These are phyloP conservation scores for Euleptes europaea DNA, from an alignment of 2,113 vertebrate genomes.

Conservation along the genomic window DNA sequence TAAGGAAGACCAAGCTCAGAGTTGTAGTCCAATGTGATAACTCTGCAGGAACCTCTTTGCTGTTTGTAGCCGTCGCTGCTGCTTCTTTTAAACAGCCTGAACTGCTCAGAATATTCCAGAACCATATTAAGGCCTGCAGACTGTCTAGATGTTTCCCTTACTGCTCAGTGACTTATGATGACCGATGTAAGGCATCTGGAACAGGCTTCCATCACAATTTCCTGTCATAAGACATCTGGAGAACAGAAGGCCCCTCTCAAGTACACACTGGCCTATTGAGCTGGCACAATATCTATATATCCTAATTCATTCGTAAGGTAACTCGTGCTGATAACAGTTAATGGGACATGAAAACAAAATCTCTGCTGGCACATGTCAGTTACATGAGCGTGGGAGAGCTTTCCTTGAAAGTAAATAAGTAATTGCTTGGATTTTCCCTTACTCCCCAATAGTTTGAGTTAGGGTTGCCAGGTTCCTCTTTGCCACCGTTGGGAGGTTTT, in stretches of 20 bases:
- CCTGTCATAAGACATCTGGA: constrained; percentile 69
- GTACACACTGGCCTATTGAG: constrained; percentile 67
- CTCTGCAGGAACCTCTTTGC: constrained; percentile 15
- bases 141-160: constrained; percentile 77
- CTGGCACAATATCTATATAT: constrained; percentile 62
- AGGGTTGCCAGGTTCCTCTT: too few relatives aligned
- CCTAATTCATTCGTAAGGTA: constrained; percentile 37
- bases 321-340: constrained; percentile 24
- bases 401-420: constrained; percentile 16
- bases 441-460: neutral
- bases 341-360: constrained; percentile 18
- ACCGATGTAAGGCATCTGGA: constrained; percentile 75
- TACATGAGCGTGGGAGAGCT: constrained; percentile 1
- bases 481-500: too few relatives aligned
- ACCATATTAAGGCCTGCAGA: constrained; percentile 68
- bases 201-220: constrained; percentile 73
- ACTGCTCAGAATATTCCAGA: constrained; percentile 38
- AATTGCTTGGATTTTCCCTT: neutral
- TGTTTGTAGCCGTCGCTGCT: neutral
- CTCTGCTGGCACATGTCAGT: neutral
- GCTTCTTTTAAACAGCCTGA: constrained; percentile 18
- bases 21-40: neutral
- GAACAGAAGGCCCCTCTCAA: constrained; percentile 67
- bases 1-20: neutral
- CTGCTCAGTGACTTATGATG: constrained; percentile 64